Evolutionary conservation across 2,888 invertebrate genomes (phyloP).

Genomic region (Cheilosia variabilis): DNA sequence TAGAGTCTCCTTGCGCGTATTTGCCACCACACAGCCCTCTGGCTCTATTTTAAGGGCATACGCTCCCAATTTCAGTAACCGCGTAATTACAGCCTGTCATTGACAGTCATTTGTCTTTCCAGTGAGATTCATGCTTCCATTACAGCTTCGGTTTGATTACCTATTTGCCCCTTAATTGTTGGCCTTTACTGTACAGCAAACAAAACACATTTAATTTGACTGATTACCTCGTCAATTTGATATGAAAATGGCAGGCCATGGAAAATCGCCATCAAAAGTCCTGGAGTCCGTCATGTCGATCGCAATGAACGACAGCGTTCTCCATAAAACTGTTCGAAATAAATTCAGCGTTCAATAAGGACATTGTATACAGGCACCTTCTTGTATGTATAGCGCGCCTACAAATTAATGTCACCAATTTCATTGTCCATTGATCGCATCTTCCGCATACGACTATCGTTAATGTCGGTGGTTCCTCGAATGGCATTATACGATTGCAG

Average conservation of each 20-base stretch:
- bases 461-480: neutral
- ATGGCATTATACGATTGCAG: neutral
- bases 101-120: neutral
- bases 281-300: neutral
- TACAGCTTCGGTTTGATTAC: neutral
- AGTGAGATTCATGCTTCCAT: neutral
- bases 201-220: slow-evolving; percentile 5
- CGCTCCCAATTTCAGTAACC: neutral
- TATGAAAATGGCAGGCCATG: neutral
- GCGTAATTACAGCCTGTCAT: neutral
- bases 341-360: no score
- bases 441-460: neutral
- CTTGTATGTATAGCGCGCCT: neutral
- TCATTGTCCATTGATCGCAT: slow-evolving; percentile 3
- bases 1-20: no score
- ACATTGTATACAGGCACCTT: neutral
- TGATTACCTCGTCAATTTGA: neutral
- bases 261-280: neutral
- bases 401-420: slow-evolving; percentile 1
- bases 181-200: neutral
- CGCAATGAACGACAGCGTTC: neutral
- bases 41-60: neutral
- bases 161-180: neutral
- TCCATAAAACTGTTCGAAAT: neutral
- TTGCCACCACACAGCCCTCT: no score